Evolutionary conservation across 2,113 vertebrate genomes (phyloP), one percentile per base, ranked within the genome.

Genomic region (Lasiurus borealis): DNA sequence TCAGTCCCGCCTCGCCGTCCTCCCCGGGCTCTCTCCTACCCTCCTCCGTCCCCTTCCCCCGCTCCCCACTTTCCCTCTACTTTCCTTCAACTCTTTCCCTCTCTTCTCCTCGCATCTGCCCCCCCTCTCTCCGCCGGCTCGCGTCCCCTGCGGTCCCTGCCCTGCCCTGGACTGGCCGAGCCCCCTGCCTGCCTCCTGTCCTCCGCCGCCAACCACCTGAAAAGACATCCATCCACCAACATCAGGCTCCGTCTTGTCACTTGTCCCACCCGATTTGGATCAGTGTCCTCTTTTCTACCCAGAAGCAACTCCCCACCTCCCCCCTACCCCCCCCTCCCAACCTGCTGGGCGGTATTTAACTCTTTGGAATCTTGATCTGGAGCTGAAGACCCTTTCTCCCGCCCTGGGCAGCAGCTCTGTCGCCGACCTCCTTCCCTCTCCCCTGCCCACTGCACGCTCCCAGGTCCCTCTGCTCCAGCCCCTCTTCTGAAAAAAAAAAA

Each of bases 41-140:
- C n/a, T 29, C 66, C 52, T 57, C 68, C 46, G 46, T 68, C 75
- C 91, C 29, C 78, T 78, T 5, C 57, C 27, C 90, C 92, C 83
- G 0, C 73, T 44, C 40, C 84, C 94, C 64, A 94, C 96, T 97
- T 96, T 71, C 52, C 86, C 81, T 46, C 66, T 31, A 97, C 94
- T 96, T 95, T 96, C 69, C 92, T 12, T 23, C 90, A 96, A 95
- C 92, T 96, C 88, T 73, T 34, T 59, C 90, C 34, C 78, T 72
- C 71, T 50, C 19, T 21, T 3, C 62, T 68, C 50, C 62, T 31
- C 77, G 15, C 16, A 6, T 18, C 21, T 7, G 59, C 31, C 88
- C n/a, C n/a, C n/a, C 34, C 78, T n/a, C 13, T 52, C 5, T 12
- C 13, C 3, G 29, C 84, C 15, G 10, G 64, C 88, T 69, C 18